Base-by-base conservation (phyloP, 2,113 vertebrate species). In the Pseudois nayaur region DNA sequence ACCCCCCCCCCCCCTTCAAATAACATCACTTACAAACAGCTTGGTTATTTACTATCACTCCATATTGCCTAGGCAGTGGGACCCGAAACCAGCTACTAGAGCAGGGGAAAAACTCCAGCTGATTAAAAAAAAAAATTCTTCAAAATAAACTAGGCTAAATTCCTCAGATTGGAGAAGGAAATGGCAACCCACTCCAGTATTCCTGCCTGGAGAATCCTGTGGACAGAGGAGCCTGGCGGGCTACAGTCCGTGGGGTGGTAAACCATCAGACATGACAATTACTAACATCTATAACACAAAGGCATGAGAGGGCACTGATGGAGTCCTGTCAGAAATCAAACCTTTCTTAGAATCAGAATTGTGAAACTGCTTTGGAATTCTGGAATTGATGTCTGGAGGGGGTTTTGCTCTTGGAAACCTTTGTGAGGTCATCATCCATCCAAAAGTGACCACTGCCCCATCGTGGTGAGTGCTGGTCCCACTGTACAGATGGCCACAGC, bases 341-440 rank as follows among this genome's bases (percentile, higher is more conserved):
- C 23, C 62, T 93, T 40, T 25, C 57, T n/a, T 7, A 78, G 85
- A 93, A 79, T 59, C 29, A 25, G 76, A 94, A 94, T 15, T n/a
- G 36, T 60, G 84, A 97, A 89, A 76, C 0, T 67, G 64, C 85
- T 94, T 50, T 92, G 62, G 71, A 97, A 97, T 82, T 92, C 90
- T 36, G 84, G n/a, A 96, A 67, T 36, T 67, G 8, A 62, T 2
- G 52, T 54, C 48, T 83, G 55, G 50, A 82, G 19, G 23, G 14
- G 5, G 29, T 87, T 74, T 48, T 50, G 33, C n/a, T 31, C 43
- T 59, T 14, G 12, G 43, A 89, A 67, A 93, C 48, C 48, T 79
- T 14, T 85, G 43, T 81, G 59, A 97, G 57, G 81, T 87, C 95
- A 79, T n/a, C 21, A 25, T 78, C 54, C 64, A 74, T 52, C 19